Conservation (phyloP, 2,888 invertebrate genomes). For the Uropetala carovei region DNA sequence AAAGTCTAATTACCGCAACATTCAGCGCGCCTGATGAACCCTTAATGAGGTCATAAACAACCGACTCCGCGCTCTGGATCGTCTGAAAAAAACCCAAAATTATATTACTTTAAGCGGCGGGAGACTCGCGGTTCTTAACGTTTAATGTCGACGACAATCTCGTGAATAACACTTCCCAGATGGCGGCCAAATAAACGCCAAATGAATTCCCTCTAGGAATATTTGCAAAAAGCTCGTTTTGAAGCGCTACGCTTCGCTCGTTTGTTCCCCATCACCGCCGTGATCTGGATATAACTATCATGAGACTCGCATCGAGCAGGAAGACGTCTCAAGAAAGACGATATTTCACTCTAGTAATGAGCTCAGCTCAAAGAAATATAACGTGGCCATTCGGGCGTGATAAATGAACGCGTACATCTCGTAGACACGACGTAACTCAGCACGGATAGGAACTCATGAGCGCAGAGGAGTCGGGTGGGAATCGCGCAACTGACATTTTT, state of each 20-base stretch:
- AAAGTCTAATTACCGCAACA: too few relatives aligned
- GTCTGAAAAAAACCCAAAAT: too few relatives aligned
- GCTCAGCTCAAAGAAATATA: slow-evolving; percentile 7
- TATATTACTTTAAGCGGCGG: too few relatives aligned
- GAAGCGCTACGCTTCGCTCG: background rate
- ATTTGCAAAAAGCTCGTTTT: background rate
- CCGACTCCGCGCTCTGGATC: too few relatives aligned
- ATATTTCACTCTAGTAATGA: slow-evolving; percentile 18
- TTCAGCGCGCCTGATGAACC: too few relatives aligned
- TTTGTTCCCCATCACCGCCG: background rate
- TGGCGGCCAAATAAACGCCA: background rate
- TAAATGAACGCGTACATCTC: background rate
- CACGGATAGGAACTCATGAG: slow-evolving; percentile 1
- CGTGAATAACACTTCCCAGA: background rate
- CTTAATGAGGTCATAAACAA: too few relatives aligned
- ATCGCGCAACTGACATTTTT: background rate
- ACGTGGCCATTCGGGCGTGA: slow-evolving; percentile 17
- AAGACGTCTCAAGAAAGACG: background rate
- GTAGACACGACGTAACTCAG: background rate
- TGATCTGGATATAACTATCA: background rate
- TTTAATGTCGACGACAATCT: background rate
- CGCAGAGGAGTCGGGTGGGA: background rate
- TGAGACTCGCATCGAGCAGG: background rate
- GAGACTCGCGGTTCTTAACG: too few relatives aligned
- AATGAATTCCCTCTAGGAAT: background rate